Conservation (phyloP, 1,140 invertebrate genomes). For the Drosophila kurseongensis region DNA sequence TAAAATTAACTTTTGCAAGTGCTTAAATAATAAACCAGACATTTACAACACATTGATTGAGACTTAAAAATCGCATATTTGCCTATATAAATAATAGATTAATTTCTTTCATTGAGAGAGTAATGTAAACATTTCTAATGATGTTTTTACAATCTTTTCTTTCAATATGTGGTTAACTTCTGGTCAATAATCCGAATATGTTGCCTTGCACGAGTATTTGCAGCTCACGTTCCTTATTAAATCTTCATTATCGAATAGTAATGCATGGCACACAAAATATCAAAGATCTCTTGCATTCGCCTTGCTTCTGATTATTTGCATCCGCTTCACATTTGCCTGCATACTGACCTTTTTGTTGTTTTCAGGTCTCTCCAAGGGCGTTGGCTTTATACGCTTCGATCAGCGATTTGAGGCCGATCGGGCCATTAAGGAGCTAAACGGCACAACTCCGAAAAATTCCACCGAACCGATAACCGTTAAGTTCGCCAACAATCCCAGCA, state of each 20-base stretch:
- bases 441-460: slow-evolving; percentile 97
- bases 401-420: slow-evolving; percentile 98
- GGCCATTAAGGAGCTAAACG: slow-evolving; percentile 98
- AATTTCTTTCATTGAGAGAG: no score
- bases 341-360: neutral
- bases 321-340: neutral
- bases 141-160: neutral
- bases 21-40: neutral
- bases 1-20: neutral
- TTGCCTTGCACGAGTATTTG: neutral
- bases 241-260: neutral
- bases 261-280: slow-evolving; percentile 1
- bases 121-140: no score
- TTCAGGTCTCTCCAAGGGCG: slow-evolving; percentile 98
- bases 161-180: neutral
- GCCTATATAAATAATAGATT: no score
- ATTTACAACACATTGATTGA: no score
- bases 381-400: slow-evolving; percentile 99
- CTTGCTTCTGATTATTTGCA: neutral
- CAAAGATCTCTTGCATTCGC: neutral
- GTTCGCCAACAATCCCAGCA: slow-evolving; percentile 99
- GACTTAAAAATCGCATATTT: no score
- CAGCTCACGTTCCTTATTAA: neutral
- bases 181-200: neutral
- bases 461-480: slow-evolving; percentile 99